These are phyloP conservation scores for Trematocara stigmaticum DNA, from an alignment of 2,113 vertebrate species.

Conservation along the genomic window DNA sequence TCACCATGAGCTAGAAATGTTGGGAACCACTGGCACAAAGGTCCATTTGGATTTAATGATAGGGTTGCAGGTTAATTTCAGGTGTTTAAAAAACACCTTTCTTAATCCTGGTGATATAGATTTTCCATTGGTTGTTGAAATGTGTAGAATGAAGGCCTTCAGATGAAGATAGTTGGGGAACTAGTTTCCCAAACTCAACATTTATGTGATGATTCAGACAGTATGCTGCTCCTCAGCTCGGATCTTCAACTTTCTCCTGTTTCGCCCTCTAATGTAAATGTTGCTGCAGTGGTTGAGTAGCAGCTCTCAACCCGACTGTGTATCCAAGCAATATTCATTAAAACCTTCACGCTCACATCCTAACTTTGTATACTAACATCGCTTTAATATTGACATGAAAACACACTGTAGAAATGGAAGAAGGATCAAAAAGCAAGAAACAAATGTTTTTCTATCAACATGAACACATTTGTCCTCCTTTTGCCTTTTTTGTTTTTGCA, in stretches of 20 bases:
- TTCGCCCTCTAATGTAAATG: neutral
- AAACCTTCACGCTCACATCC: neutral
- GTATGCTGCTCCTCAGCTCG: neutral
- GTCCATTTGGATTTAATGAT: neutral
- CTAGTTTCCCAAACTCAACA: neutral
- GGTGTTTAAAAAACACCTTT: neutral
- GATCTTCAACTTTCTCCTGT: neutral
- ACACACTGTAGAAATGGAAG: neutral
- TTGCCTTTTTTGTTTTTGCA: neutral
- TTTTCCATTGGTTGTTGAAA: neutral
- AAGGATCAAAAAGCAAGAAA: neutral
- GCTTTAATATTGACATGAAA: neutral
- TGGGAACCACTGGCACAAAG: neutral
- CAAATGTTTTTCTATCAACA: neutral
- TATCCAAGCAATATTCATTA: conserved; percentile 44
- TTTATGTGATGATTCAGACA: neutral
- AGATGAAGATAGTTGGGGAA: neutral
- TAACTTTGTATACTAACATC: neutral
- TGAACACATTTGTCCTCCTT: neutral
- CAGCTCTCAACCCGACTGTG: neutral
- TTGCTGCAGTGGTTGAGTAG: neutral
- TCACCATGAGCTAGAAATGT: neutral
- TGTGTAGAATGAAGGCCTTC: neutral
- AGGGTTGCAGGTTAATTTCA: neutral
- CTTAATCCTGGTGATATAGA: neutral